Conservation (phyloP, 2,888 invertebrate genomes). For the Eilema sororculum region DNA sequence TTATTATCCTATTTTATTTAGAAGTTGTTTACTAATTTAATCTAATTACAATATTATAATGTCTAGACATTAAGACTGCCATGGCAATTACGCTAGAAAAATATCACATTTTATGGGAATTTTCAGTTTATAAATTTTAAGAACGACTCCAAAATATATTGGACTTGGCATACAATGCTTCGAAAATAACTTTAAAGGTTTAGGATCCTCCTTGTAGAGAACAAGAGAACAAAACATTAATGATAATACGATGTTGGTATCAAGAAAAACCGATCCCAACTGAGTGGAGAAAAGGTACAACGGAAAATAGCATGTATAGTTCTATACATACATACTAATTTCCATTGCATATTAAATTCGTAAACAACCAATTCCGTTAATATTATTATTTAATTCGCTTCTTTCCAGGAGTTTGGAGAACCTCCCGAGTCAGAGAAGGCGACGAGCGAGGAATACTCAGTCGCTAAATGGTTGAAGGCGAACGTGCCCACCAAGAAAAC, state of each 20-base stretch:
- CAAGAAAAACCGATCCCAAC: no score
- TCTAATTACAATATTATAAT: background rate
- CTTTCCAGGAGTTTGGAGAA: slow-evolving; percentile 76
- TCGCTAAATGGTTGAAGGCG: slow-evolving; percentile 97
- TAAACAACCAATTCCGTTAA: background rate
- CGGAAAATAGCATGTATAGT: background rate
- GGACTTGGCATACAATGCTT: no score
- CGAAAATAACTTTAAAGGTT: background rate
- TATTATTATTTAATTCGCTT: background rate
- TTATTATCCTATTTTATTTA: background rate
- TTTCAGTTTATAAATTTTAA: no score
- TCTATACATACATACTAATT: background rate
- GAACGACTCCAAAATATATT: no score
- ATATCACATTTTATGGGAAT: no score
- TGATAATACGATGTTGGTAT: background rate
- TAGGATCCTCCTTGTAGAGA: background rate
- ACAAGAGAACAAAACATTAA: background rate
- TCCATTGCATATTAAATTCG: background rate
- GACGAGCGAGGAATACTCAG: slow-evolving; percentile 95
- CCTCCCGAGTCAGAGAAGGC: slow-evolving; percentile 89
- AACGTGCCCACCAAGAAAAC: slow-evolving; percentile 98
- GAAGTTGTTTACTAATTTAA: background rate
- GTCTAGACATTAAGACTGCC: no score
- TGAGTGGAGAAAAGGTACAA: no score
- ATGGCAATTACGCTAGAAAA: no score